Conservation (phyloP, 2,113 vertebrate species). For the Thamnophis sirtalis region DNA sequence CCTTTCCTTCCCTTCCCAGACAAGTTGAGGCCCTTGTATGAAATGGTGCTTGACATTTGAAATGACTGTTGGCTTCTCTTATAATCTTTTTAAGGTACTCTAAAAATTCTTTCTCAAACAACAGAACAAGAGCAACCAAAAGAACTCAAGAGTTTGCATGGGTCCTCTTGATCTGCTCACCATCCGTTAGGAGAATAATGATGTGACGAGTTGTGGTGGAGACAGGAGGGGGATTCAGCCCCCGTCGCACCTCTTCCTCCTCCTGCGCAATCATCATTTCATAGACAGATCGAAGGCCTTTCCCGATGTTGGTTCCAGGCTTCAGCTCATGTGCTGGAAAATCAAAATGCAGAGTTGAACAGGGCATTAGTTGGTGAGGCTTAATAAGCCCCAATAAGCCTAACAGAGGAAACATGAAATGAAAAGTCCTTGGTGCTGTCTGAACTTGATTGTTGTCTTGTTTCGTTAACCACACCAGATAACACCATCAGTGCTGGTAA, state of each 20-base stretch:
- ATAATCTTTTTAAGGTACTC: background rate
- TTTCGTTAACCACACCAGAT: background rate
- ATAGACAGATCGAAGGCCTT: constrained; percentile 62
- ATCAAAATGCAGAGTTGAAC: background rate
- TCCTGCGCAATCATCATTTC: constrained; percentile 58
- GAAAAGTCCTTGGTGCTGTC: background rate
- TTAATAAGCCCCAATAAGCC: background rate
- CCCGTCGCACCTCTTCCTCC: background rate
- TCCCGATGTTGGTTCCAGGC: constrained; percentile 75
- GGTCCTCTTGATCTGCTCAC: background rate
- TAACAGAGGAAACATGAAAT: background rate
- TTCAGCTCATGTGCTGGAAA: constrained; percentile 66
- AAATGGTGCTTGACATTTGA: background rate
- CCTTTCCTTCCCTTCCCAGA: background rate
- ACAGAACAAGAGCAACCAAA: background rate
- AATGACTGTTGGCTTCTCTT: background rate
- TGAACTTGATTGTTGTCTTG: background rate
- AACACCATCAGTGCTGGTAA: background rate
- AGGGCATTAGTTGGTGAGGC: background rate
- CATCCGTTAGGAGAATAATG: constrained; percentile 73
- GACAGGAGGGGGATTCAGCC: background rate
- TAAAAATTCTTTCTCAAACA: background rate
- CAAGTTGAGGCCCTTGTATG: background rate
- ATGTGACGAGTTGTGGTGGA: constrained; percentile 71
- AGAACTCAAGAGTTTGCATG: background rate